Percentiles rank a stretch among this genome's conserved stretches.
These are phyloP conservation scores for Cataglyphis cursor DNA, from an alignment of 2,888 invertebrate species.

Conservation along the genomic window DNA sequence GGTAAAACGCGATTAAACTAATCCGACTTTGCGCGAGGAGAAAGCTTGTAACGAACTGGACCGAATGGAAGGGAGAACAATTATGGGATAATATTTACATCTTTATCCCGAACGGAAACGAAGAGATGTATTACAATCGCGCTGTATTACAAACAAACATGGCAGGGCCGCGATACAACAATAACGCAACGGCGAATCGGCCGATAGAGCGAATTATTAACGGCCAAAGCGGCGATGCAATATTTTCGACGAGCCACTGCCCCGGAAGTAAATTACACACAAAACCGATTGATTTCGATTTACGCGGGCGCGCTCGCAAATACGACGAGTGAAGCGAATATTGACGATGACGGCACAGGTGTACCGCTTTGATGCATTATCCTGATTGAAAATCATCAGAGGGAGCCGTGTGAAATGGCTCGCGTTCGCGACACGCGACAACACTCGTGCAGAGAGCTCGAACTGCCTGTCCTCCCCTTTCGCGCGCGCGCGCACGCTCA, in stretches of 20 bases:
- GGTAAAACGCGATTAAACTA: background rate
- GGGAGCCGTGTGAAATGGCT: conserved; percentile 42
- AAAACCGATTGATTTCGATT: background rate
- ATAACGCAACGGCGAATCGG: conserved; percentile 7
- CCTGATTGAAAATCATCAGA: conserved; percentile 56
- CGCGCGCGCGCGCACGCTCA: background rate
- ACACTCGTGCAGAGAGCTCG: background rate
- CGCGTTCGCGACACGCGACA: background rate
- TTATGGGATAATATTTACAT: background rate
- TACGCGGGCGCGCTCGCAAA: background rate
- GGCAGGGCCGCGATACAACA: background rate
- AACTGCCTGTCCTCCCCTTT: background rate
- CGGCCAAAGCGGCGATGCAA: conserved; percentile 3
- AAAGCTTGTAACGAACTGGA: background rate
- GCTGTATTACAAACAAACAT: background rate
- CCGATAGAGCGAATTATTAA: conserved; percentile 32
- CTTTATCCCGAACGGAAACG: conserved; percentile 10
- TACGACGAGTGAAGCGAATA: background rate
- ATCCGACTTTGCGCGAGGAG: background rate
- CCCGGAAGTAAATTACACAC: conserved; percentile 41
- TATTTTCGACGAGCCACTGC: conserved; percentile 29
- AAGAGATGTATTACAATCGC: background rate
- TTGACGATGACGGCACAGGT: background rate
- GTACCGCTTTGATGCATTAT: conserved; percentile 46
- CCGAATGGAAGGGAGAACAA: background rate